Evolutionary conservation across 1,140 invertebrate species (phyloP), one percentile per base, ranked within the genome.

Genomic region (Euwallacea similis): DNA sequence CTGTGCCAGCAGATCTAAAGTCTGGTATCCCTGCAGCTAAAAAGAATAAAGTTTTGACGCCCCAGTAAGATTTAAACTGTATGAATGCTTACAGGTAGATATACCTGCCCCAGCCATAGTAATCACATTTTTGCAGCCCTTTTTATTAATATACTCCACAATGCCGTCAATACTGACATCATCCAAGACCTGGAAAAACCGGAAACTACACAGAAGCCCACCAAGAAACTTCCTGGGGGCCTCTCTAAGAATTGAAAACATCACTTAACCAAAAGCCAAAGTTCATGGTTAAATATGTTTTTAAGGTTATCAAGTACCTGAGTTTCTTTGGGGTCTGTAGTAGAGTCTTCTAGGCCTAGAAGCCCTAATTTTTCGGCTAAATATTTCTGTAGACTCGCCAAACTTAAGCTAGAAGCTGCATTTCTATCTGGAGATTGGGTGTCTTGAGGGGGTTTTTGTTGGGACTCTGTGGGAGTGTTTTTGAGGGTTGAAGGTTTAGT

Each of bases 71-170:
- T 66, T 7, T 4, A 50, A 11, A 50, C 13, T 15, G 16, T 9
- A 56, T 21, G 8, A 15, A 15, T 50, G 88, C 87, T 89, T 87
- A 95, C 94, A 93, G 46, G 95, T 97, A 15, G 95, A 97, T 77
- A 98, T 97, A 64, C 96, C 96, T 76, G 96, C 96, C 66, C 96
- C 96, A 72, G 94, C 91, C 89, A 98, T 90, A 13, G 93, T 95
- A 65, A 98, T 91, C 62, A 98, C 90, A 76, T 96, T 96, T 81
- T 89, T 91, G 77, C 92, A 93, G 73, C 90, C 88, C 13, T 87
- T 87, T 75, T 86, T 87, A 73, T 92, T 86, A 64, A 94, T 93
- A 76, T 89, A 92, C 7, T 88, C 84, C 0, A 86, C 85, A 33
- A 95, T 82, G 7, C 89, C 92, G 78, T 92, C 88, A 53, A 94